Evolutionary conservation across 1,140 invertebrate species (phyloP).

Genomic region (Thalassaphorura encarpata): DNA sequence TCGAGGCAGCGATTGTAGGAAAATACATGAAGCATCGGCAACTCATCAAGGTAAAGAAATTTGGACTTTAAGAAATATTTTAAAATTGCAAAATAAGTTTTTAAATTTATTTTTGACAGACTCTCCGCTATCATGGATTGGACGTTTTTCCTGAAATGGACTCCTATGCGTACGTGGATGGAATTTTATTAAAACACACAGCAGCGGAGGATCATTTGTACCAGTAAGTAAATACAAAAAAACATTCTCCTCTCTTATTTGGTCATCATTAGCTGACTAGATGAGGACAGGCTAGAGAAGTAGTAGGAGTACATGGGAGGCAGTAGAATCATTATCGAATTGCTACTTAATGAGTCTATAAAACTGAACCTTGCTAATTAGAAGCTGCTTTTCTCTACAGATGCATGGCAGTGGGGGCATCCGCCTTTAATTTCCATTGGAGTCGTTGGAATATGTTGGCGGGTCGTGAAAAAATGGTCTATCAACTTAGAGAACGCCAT

Average conservation of each 20-base stretch:
- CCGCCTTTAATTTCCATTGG: constrained; percentile 72
- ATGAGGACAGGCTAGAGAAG: too few species aligned
- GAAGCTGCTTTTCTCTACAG: constrained; percentile 17
- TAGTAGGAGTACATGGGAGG: too few species aligned
- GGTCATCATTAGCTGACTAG: too few species aligned
- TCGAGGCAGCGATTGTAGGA: constrained; percentile 46
- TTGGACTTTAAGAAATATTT: background rate
- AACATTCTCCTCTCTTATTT: too few species aligned
- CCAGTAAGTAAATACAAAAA: constrained; percentile 35
- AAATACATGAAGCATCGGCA: constrained; percentile 44
- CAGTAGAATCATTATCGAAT: too few species aligned
- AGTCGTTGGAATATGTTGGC: constrained; percentile 71
- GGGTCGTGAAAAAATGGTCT: constrained; percentile 54
- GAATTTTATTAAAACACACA: constrained; percentile 58
- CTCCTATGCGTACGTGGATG: constrained; percentile 69
- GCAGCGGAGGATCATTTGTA: constrained; percentile 68
- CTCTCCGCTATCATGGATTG: constrained; percentile 60
- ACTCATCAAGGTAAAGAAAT: constrained; percentile 43
- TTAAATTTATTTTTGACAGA: constrained; percentile 40
- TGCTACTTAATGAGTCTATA: background rate
- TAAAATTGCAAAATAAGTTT: background rate
- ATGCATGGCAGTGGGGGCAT: constrained; percentile 66
- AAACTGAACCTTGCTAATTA: background rate
- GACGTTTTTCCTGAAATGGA: constrained; percentile 83
- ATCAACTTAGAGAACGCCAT: constrained; percentile 54